phyloP scores from a whole-genome alignment of 2,113 vertebrate species.

The Numida meleagris region DNA sequence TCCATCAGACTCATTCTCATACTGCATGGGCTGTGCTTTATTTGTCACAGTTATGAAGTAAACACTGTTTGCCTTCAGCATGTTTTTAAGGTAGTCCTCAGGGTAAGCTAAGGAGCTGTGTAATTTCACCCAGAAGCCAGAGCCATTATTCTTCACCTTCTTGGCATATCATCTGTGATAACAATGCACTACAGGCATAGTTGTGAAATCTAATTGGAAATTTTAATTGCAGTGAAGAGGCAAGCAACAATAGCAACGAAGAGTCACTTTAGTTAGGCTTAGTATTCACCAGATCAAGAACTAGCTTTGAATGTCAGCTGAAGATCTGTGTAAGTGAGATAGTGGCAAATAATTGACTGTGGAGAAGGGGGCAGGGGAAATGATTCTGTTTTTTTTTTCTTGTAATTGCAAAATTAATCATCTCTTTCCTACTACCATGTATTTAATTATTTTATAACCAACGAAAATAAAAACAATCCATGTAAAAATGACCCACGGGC shows the following conservation, averaged over 20 bases:
- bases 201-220: constrained; percentile 2
- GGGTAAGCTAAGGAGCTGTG: not conserved
- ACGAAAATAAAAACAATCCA: not conserved
- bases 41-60: constrained; percentile 1
- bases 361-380: not conserved
- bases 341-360: not conserved
- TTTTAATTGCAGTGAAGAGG: constrained; percentile 19
- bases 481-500: not conserved
- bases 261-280: constrained; percentile 15
- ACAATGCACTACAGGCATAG: not conserved
- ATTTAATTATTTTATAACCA: not conserved
- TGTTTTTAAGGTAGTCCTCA: not conserved
- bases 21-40: not conserved
- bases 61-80: not conserved
- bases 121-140: not conserved
- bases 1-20: not conserved
- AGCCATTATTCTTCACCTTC: not conserved
- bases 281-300: not conserved
- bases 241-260: not conserved
- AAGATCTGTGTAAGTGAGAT: constrained; percentile 13
- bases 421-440: not conserved
- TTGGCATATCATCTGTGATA: not conserved
- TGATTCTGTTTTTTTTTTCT: not conserved
- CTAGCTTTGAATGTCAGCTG: not conserved
- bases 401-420: not conserved